Conservation (phyloP, 2,113 vertebrate genomes). For the Pungitius pungitius region DNA sequence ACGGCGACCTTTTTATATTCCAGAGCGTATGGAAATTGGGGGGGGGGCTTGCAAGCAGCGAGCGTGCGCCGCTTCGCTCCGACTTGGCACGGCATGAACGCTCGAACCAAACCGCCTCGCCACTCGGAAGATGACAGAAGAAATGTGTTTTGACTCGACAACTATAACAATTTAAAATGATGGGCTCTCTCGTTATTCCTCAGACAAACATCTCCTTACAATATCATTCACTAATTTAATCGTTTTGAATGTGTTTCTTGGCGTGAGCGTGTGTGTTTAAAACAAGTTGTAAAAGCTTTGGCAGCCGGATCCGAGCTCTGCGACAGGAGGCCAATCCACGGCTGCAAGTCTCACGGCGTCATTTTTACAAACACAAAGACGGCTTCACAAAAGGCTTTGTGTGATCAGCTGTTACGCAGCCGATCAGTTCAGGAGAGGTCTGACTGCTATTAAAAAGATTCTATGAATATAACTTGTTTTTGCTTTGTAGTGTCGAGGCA, state of each 20-base stretch:
- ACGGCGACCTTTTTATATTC: slow-evolving; percentile 64
- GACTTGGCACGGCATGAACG: slow-evolving; percentile 53
- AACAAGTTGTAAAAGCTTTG: slow-evolving; percentile 16
- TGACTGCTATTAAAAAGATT: not conserved
- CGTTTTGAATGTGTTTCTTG: slow-evolving; percentile 25
- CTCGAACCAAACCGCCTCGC: too few species aligned
- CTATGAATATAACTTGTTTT: not conserved
- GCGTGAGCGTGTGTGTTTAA: slow-evolving; percentile 7
- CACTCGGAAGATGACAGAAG: not conserved
- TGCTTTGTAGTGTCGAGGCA: too few species aligned
- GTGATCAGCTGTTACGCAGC: not conserved
- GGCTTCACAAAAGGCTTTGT: not conserved
- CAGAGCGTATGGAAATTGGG: slow-evolving; percentile 56
- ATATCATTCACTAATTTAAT: not conserved
- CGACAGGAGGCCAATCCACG: slow-evolving; percentile 15
- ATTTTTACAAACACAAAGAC: not conserved
- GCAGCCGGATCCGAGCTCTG: slow-evolving; percentile 14
- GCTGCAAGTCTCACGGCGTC: not conserved
- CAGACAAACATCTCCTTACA: not conserved
- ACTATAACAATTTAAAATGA: not conserved
- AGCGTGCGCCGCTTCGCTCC: slow-evolving; percentile 37
- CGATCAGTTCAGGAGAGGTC: not conserved
- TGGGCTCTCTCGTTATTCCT: not conserved
- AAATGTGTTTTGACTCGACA: not conserved
- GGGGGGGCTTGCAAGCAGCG: slow-evolving; percentile 36